Evolutionary conservation across 2,797 vertebrate genomes (phyloP).

Genomic region (Sebastes goodei): DNA sequence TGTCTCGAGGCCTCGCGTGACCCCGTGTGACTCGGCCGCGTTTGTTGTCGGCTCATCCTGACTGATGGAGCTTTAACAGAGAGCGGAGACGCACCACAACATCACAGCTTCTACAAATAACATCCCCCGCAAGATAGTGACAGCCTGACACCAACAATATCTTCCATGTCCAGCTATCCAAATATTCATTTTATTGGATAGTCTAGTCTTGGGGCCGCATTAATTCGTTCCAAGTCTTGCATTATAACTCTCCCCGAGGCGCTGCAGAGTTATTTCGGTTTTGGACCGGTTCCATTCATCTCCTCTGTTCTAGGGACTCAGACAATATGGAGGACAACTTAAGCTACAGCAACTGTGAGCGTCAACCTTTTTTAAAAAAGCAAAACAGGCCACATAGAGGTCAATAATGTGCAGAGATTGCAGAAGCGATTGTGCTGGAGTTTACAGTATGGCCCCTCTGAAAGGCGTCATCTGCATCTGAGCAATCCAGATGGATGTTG

Average conservation of each 20-base stretch:
- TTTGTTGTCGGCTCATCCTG: constrained; percentile 63
- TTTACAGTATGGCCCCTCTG: constrained; percentile 24
- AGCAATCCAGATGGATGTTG: constrained; percentile 74
- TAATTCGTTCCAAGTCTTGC: constrained; percentile 54
- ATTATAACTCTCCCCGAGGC: constrained; percentile 50
- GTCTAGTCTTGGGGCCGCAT: constrained; percentile 47
- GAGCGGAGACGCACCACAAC: constrained; percentile 43
- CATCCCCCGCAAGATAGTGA: constrained; percentile 47
- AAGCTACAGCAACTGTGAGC: constrained; percentile 17
- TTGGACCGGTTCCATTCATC: constrained; percentile 56
- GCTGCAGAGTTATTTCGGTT: constrained; percentile 58
- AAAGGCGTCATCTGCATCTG: constrained; percentile 46
- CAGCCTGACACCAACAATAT: constrained; percentile 59
- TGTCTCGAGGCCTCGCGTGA: constrained; percentile 46
- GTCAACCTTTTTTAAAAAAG: not conserved
- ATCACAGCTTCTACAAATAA: constrained; percentile 49
- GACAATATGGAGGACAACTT: constrained; percentile 53
- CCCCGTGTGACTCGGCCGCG: constrained; percentile 45
- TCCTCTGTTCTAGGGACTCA: constrained; percentile 53
- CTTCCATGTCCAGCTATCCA: constrained; percentile 58
- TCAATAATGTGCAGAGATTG: constrained; percentile 36
- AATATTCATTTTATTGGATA: constrained; percentile 65
- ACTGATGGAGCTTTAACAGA: constrained; percentile 69
- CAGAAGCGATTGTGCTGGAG: constrained; percentile 16
- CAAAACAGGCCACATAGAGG: constrained; percentile 6